Evolutionary conservation across 2,888 invertebrate species (phyloP).

Genomic region (Tethea ocularis): DNA sequence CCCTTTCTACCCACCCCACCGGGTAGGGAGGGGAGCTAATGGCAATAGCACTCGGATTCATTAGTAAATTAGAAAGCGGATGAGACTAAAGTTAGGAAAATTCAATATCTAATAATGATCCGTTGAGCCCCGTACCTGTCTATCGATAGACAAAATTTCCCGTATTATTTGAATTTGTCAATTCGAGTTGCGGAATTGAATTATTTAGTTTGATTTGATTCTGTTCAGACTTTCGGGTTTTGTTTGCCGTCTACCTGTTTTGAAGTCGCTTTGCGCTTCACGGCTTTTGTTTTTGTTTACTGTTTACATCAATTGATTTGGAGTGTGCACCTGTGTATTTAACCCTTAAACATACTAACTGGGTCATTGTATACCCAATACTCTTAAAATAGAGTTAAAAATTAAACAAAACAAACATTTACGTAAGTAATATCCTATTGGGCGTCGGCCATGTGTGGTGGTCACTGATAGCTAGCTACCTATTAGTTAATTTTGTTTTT

Average conservation of each 20-base stretch:
- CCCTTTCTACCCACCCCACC: slow-evolving; percentile 60
- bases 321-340: not conserved
- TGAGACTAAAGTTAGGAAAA: slow-evolving; percentile 84
- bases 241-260: slow-evolving; percentile 56
- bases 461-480: too few relatives aligned
- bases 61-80: slow-evolving; percentile 85
- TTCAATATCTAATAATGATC: slow-evolving; percentile 85
- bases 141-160: slow-evolving; percentile 52
- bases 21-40: slow-evolving; percentile 59
- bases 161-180: slow-evolving; percentile 71
- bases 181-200: slow-evolving; percentile 75
- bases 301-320: slow-evolving; percentile 6
- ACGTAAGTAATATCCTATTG: too few relatives aligned
- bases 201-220: slow-evolving; percentile 80
- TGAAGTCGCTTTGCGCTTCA: slow-evolving; percentile 40
- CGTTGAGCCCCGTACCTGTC: slow-evolving; percentile 68
- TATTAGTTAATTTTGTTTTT: too few relatives aligned
- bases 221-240: slow-evolving; percentile 66
- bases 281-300: slow-evolving; percentile 44
- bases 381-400: too few relatives aligned
- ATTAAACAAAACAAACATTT: too few relatives aligned
- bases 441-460: too few relatives aligned
- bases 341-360: not conserved
- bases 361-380: not conserved
- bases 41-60: slow-evolving; percentile 82